Evolutionary conservation across 2,113 vertebrate genomes (phyloP).

Genomic region (Chaetorhynchus papuensis): DNA sequence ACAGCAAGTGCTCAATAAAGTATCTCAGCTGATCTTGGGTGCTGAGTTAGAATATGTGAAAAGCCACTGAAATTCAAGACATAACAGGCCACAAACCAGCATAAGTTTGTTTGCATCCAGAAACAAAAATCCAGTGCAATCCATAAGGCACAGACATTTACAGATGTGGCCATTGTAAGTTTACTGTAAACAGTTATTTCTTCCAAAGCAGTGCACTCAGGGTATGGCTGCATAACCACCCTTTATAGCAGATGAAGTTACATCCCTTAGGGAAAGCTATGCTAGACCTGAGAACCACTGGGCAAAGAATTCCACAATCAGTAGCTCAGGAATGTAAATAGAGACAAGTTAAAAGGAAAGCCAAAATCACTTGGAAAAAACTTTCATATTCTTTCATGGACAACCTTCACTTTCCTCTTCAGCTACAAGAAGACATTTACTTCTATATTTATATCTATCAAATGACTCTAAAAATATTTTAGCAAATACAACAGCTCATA

Average conservation of each 20-base stretch:
- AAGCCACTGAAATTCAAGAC: not conserved
- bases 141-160: not conserved
- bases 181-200: conserved; percentile 20
- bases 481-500: not conserved
- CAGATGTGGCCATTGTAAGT: not conserved
- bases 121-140: not conserved
- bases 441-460: not conserved
- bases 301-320: conserved; percentile 36
- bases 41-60: rapidly evolving
- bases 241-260: conserved; percentile 37
- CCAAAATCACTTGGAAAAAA: not conserved
- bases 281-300: conserved; percentile 5
- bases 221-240: not conserved
- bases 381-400: not conserved
- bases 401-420: not conserved
- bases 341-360: conserved; percentile 30
- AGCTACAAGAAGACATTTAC: not conserved
- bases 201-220: not conserved
- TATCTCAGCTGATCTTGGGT: not conserved
- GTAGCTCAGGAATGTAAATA: conserved; percentile 56
- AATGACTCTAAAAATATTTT: not conserved
- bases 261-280: conserved; percentile 45
- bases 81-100: not conserved
- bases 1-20: not conserved
- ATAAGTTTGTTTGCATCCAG: not conserved